These are phyloP conservation scores for Pelmatolapia mariae DNA, from an alignment of 2,113 vertebrate species.

Conservation along the genomic window DNA sequence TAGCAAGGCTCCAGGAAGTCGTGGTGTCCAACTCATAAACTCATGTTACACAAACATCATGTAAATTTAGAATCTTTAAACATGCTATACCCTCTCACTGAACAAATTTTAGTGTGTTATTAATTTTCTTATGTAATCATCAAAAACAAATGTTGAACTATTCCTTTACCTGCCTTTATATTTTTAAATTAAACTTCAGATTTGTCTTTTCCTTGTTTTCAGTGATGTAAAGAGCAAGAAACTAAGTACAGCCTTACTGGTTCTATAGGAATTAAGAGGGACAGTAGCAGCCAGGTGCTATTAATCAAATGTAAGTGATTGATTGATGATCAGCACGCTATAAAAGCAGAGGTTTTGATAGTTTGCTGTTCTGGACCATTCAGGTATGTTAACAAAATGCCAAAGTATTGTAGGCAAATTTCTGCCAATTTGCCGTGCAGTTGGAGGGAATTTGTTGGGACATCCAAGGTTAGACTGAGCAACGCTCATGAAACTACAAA, in stretches of 20 bases:
- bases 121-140: not conserved
- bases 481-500: not conserved
- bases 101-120: not conserved
- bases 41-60: not conserved
- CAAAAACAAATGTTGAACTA: not conserved
- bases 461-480: not conserved
- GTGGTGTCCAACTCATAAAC: not conserved
- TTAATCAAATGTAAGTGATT: not conserved
- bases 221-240: not conserved
- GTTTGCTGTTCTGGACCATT: not conserved
- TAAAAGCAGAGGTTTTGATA: not conserved
- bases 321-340: not conserved
- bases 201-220: not conserved
- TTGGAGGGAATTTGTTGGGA: not conserved
- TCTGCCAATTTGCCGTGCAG: not conserved
- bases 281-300: not conserved
- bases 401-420: not conserved
- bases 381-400: not conserved
- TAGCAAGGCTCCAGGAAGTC: not conserved
- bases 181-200: not conserved
- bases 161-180: not conserved
- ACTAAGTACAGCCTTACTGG: not conserved
- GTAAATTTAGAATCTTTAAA: not conserved
- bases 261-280: not conserved
- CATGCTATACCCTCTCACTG: not conserved